Evolutionary conservation across 1,140 invertebrate genomes (phyloP).

Genomic region (Pogonomyrmex barbatus): DNA sequence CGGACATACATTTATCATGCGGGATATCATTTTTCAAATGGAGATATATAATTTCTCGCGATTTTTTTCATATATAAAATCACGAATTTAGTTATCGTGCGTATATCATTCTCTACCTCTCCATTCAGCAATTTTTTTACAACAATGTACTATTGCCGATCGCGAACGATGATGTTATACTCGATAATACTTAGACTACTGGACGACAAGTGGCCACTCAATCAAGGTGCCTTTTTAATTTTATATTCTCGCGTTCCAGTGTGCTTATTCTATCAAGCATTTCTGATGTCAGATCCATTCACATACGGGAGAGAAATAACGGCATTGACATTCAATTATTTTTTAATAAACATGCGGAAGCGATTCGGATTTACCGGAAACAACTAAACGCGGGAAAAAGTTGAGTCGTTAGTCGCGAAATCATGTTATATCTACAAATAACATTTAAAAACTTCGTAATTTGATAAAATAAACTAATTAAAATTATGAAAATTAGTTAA

Average conservation of each 20-base stretch:
- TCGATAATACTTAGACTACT: constrained; percentile 51
- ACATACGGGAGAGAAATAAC: constrained; percentile 18
- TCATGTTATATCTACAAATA: not conserved
- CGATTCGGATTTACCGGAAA: not conserved
- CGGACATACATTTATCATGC: not conserved
- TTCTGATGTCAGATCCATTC: constrained; percentile 55
- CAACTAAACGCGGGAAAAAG: not conserved
- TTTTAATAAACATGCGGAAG: constrained; percentile 42
- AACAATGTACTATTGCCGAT: constrained; percentile 10
- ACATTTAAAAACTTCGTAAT: not conserved
- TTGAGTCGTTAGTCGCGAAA: constrained; percentile 8
- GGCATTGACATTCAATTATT: constrained; percentile 49
- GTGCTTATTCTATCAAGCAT: constrained; percentile 51
- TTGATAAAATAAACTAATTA: not conserved
- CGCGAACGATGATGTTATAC: not conserved
- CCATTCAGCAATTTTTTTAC: not conserved
- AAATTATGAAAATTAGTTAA: not conserved
- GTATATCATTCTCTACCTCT: constrained; percentile 1
- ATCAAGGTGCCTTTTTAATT: constrained; percentile 58
- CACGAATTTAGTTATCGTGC: constrained; percentile 5
- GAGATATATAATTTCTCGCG: not conserved
- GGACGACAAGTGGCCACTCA: constrained; percentile 46
- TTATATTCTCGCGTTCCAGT: constrained; percentile 39
- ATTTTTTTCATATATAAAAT: constrained; percentile 22
- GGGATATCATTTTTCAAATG: not conserved